A percentile compares a stretch with the other conserved stretches of the same genome.
Conservation (phyloP, 2,888 invertebrate genomes). For the Brenthis daphne region DNA sequence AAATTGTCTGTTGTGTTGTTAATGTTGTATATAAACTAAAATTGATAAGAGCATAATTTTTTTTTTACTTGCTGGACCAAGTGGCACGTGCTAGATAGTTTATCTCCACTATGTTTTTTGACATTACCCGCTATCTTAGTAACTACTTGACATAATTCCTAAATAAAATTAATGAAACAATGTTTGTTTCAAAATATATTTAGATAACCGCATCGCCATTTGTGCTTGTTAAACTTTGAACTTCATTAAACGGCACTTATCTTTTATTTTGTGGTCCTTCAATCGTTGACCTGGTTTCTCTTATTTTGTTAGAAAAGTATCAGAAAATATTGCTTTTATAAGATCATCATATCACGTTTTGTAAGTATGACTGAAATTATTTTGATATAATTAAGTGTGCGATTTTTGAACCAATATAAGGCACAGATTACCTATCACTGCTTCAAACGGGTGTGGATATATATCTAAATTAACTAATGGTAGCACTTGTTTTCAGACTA, state of each 20-base stretch:
- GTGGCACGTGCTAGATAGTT: constrained; percentile 11
- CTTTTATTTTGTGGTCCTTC: constrained; percentile 1
- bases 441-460: too few species aligned
- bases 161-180: constrained; percentile 17
- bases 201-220: constrained; percentile 17
- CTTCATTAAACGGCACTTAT: constrained; percentile 19
- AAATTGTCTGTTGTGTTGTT: too few species aligned
- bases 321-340: neutral
- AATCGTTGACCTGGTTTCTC: neutral
- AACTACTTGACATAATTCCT: constrained; percentile 18
- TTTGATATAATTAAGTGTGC: too few species aligned
- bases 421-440: too few species aligned
- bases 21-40: neutral
- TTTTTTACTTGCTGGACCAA: too few species aligned
- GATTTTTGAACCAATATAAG: too few species aligned
- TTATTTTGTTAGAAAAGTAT: neutral
- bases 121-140: constrained; percentile 6
- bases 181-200: constrained; percentile 13
- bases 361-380: too few species aligned
- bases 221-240: constrained; percentile 25
- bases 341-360: too few species aligned
- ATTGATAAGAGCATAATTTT: neutral
- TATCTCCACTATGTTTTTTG: constrained; percentile 9
- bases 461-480: too few species aligned
- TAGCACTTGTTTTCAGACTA: too few species aligned